Evolutionary conservation across 2,888 invertebrate species (phyloP).

Genomic region (Liopterus haemorrhoidalis): DNA sequence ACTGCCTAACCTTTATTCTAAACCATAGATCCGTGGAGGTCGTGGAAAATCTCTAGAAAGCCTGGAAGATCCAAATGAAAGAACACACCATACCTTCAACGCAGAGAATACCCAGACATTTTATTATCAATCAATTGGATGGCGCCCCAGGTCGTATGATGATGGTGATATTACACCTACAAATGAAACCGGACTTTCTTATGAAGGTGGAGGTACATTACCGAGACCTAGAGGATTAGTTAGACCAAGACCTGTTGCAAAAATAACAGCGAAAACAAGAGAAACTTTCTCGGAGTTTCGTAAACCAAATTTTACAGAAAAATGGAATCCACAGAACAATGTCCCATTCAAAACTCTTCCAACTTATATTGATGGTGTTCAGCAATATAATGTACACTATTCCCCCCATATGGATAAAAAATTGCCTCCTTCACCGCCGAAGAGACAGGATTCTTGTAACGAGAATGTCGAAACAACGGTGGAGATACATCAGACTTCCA

Average conservation of each 20-base stretch:
- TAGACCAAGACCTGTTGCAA: conserved; percentile 75
- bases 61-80: conserved; percentile 70
- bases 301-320: conserved; percentile 43
- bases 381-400: conserved; percentile 49
- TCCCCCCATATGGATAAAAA: conserved; percentile 72
- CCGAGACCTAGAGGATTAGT: conserved; percentile 78
- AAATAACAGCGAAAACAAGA: conserved; percentile 57
- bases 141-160: conserved; percentile 65
- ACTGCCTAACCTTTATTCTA: not conserved
- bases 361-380: conserved; percentile 48
- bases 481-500: conserved; percentile 49
- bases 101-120: conserved; percentile 58
- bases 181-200: conserved; percentile 58
- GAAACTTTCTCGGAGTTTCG: conserved; percentile 46
- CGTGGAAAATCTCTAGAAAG: conserved; percentile 82
- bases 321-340: conserved; percentile 42
- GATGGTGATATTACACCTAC: conserved; percentile 88
- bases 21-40: conserved; percentile 69
- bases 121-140: conserved; percentile 46
- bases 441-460: conserved; percentile 52
- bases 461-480: conserved; percentile 45
- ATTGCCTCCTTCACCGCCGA: conserved; percentile 75
- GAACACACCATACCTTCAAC: conserved; percentile 57
- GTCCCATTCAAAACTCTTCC: conserved; percentile 51
- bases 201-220: conserved; percentile 76